These are phyloP conservation scores for Galeruca laticollis DNA, from an alignment of 2,888 invertebrate genomes.

Conservation along the genomic window DNA sequence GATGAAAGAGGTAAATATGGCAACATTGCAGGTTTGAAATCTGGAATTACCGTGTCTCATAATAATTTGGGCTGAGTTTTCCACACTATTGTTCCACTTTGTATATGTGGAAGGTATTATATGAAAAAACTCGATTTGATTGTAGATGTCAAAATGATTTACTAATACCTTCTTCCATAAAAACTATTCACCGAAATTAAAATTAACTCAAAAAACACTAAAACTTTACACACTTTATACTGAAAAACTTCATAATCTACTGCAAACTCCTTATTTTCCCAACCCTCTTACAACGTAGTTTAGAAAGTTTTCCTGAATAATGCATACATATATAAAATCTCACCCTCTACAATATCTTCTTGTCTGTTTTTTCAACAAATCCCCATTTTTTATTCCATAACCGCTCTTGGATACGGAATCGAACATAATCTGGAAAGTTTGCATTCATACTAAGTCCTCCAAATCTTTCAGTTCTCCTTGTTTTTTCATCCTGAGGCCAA, in stretches of 20 bases:
- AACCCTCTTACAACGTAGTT: not conserved
- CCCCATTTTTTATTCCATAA: conserved; percentile 25
- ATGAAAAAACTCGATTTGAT: too few relatives aligned
- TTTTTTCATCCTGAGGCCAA: conserved; percentile 55
- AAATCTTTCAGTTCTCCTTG: conserved; percentile 46
- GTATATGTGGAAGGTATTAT: too few relatives aligned
- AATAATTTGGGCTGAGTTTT: too few relatives aligned
- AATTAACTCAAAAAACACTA: not conserved
- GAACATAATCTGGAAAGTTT: conserved; percentile 16
- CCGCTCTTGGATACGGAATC: not conserved
- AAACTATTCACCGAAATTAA: not conserved
- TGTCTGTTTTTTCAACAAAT: conserved; percentile 33
- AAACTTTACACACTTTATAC: not conserved
- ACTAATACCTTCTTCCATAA: too few relatives aligned
- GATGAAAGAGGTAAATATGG: too few relatives aligned
- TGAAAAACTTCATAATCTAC: not conserved
- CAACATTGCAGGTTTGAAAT: too few relatives aligned
- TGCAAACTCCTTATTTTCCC: not conserved
- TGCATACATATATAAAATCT: conserved; percentile 10
- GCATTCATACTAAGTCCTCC: conserved; percentile 12
- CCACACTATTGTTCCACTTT: too few relatives aligned
- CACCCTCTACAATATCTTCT: conserved; percentile 19
- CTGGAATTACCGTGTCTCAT: too few relatives aligned
- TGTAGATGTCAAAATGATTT: too few relatives aligned
- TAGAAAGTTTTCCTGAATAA: conserved; percentile 16